Base-by-base conservation (phyloP, 2,113 vertebrate genomes). In the Paracanthobrama guichenoti region DNA sequence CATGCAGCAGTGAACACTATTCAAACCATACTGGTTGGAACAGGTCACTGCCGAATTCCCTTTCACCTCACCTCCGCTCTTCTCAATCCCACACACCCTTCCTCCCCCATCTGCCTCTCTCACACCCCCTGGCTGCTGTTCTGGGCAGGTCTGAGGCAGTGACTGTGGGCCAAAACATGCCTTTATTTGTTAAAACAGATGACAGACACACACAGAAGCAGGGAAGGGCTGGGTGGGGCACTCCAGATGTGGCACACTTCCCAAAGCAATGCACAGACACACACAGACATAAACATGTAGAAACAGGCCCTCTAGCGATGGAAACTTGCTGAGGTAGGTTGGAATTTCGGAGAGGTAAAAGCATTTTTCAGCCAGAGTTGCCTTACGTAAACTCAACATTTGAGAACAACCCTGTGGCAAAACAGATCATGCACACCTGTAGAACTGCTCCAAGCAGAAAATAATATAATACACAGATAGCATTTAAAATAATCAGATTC, bases 91-190 rank as follows among this genome's bases (percentile, higher is more conserved):
- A 59, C 26, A 24, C 24, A 26, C 64, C 44, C 71, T n/a, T 39
- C 48, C 57, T 50, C 67, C 73, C 60, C n/a, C 39, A 7, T 55
- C n/a, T 46, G 22, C 35, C 60, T 77, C 77, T 77, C 62, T 28
- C 39, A 39, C 16, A 57, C 14, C 10, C 26, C 48, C 76, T 79
- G 82, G 42, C 62, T 77, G 8, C 71, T 66, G 76, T 88, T 87
- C 55, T 69, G 82, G 87, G 44, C 89, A 88, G 90, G 89, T 91
- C 79, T 67, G 76, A 84, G 91, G 88, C 84, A 90, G 86, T 42
- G 83, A 92, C 92, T 91, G 88, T 87, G 84, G 50, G 50, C 7
- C 11, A 48, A 69, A 71, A 60, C 13, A 73, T 44, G 67, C 22
- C 59, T 76, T 10, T 24, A 2, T 67, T 53, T 79, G 66, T 53